phyloP scores from a whole-genome alignment of 2,113 vertebrate species.

The Saguinus midas region DNA sequence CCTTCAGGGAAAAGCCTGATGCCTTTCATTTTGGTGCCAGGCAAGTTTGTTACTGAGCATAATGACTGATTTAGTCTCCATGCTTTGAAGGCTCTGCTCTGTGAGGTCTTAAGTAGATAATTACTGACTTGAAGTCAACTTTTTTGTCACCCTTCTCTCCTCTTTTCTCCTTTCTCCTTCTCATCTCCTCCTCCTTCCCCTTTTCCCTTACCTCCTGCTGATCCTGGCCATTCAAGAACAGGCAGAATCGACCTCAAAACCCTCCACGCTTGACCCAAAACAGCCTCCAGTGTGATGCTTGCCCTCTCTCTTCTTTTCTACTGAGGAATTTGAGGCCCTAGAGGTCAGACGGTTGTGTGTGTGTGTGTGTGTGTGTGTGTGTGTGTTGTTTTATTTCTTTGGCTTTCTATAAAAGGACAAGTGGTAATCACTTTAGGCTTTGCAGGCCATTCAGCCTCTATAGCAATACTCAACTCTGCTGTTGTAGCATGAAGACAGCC shows the following conservation, averaged over 20 bases:
- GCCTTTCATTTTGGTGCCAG: not conserved
- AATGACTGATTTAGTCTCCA: fast-evolving
- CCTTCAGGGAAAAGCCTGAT: not conserved
- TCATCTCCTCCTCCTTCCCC: not conserved
- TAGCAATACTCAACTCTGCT: not conserved
- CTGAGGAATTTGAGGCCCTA: not conserved
- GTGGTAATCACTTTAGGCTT: not conserved
- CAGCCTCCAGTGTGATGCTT: fast-evolving
- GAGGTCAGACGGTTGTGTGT: not conserved
- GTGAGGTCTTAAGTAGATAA: too few species aligned
- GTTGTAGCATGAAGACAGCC: fast-evolving
- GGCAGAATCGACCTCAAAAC: fast-evolving
- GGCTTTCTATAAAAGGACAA: not conserved
- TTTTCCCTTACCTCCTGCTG: not conserved
- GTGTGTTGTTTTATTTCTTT: not conserved
- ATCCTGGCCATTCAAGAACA: fast-evolving
- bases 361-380: not conserved
- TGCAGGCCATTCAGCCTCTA: too few species aligned
- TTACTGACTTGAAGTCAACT: fast-evolving
- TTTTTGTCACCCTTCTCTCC: fast-evolving
- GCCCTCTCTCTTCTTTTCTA: not conserved
- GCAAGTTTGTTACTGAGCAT: fast-evolving
- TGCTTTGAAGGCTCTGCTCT: not conserved
- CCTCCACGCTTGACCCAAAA: not conserved
- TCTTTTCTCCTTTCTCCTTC: too few species aligned